Percentiles rank a stretch among this genome's conserved stretches.
Evolutionary conservation across 2,113 vertebrate genomes (phyloP).

Genomic region (Phrynosoma blainvillii): DNA sequence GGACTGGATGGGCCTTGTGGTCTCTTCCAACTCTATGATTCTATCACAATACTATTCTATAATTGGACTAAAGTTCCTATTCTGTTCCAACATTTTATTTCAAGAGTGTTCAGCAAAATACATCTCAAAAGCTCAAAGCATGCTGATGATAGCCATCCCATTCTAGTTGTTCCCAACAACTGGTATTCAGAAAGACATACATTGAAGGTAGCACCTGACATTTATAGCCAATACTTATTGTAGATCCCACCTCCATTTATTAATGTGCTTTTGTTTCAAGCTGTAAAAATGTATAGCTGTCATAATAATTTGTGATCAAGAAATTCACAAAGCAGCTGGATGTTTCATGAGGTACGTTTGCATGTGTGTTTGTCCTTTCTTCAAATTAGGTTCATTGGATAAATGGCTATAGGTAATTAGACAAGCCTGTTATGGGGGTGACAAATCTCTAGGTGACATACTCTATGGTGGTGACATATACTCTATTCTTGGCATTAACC

Average conservation of each 20-base stretch:
- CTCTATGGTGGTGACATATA: too few relatives aligned
- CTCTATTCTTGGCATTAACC: too few relatives aligned
- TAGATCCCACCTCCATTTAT: not conserved
- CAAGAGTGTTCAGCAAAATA: not conserved
- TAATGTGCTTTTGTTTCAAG: too few relatives aligned
- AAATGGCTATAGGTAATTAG: not conserved
- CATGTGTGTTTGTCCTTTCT: not conserved
- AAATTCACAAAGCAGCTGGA: not conserved
- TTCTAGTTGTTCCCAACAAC: not conserved
- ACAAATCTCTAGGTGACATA: too few relatives aligned
- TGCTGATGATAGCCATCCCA: too few relatives aligned
- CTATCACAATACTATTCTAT: not conserved
- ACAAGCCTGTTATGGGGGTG: too few relatives aligned
- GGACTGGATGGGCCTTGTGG: too few relatives aligned
- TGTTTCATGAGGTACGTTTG: not conserved
- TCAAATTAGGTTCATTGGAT: not conserved
- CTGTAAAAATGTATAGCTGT: not conserved
- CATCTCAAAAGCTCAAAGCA: not conserved
- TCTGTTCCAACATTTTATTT: not conserved
- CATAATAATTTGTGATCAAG: too few relatives aligned
- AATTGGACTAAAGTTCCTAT: not conserved
- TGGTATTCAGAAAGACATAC: not conserved
- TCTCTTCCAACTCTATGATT: too few relatives aligned
- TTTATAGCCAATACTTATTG: not conserved
- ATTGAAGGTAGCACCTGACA: not conserved